phyloP scores from a whole-genome alignment of 2,888 invertebrate species.

The Frankliniella fusca region DNA sequence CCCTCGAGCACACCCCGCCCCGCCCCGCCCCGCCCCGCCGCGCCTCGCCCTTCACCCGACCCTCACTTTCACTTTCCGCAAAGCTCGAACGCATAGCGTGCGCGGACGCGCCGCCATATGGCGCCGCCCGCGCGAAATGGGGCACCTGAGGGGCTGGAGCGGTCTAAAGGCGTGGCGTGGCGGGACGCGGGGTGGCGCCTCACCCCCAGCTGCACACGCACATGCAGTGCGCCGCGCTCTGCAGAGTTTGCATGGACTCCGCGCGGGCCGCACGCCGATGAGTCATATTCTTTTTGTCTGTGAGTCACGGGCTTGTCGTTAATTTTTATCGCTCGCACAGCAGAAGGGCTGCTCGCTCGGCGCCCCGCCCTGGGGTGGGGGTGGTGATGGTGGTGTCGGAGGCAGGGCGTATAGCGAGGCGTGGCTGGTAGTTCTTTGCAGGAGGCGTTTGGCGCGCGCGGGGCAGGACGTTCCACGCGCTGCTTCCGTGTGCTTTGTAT shows the following conservation, averaged over 20 bases:
- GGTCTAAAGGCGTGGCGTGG: background rate
- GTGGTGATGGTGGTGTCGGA: background rate
- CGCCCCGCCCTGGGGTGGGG: background rate
- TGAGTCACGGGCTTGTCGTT: slow-evolving; percentile 20
- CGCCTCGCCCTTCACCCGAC: too few species aligned
- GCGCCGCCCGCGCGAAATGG: background rate
- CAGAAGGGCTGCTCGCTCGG: background rate
- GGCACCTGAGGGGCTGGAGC: background rate
- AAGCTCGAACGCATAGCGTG: background rate
- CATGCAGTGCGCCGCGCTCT: too few species aligned
- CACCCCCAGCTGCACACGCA: background rate
- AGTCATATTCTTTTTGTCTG: slow-evolving; percentile 20
- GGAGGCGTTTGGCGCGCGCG: background rate
- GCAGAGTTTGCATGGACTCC: background rate
- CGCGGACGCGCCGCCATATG: background rate
- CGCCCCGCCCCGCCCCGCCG: too few species aligned
- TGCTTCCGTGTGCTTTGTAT: slow-evolving; percentile 24
- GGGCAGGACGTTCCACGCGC: background rate
- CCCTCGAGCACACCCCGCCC: background rate
- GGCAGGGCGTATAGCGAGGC: background rate
- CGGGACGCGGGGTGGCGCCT: background rate
- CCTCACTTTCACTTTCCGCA: too few species aligned
- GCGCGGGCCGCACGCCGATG: background rate
- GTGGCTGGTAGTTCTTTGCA: background rate
- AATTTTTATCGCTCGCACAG: slow-evolving; percentile 3